Percentiles rank a stretch among this genome's conserved stretches.
phyloP scores from a whole-genome alignment of 2,797 vertebrate genomes.

The Anabacerthia variegaticeps region DNA sequence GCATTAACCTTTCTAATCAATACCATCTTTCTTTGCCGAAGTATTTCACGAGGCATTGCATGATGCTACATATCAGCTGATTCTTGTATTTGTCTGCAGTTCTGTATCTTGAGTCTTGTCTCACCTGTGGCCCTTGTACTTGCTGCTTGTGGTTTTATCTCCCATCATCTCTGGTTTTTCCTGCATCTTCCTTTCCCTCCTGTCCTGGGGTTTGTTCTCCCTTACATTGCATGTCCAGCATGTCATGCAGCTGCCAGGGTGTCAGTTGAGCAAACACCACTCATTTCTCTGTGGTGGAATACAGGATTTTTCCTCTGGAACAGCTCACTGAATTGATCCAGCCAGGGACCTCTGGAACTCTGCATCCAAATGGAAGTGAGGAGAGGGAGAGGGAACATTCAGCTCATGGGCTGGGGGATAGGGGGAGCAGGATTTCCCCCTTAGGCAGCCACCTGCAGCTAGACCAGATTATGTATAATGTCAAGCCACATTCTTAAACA shows the following conservation, averaged over 20 bases:
- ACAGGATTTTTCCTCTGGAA: background rate
- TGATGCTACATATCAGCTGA: background rate
- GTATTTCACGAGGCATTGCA: background rate
- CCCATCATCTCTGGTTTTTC: background rate
- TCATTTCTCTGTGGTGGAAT: background rate
- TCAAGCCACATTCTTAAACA: slow-evolving; percentile 47
- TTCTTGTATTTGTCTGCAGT: background rate
- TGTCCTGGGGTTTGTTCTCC: background rate
- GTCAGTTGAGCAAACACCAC: background rate
- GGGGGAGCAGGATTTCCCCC: slow-evolving; percentile 24
- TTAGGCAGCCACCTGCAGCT: slow-evolving; percentile 48
- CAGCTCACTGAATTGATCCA: background rate
- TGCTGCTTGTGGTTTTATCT: background rate
- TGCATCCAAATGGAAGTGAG: background rate
- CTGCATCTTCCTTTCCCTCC: background rate
- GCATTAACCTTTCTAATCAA: background rate
- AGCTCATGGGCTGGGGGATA: background rate
- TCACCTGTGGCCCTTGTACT: background rate
- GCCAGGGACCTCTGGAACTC: accelerated
- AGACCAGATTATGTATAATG: slow-evolving; percentile 38
- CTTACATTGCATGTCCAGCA: background rate
- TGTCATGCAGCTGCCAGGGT: accelerated
- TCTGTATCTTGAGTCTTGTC: background rate
- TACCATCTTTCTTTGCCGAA: background rate
- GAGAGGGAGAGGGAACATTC: background rate